A percentile compares a stretch with the other conserved stretches of the same genome.
These are phyloP conservation scores for Callaeas wilsoni DNA, from an alignment of 2,113 vertebrate species.

Conservation along the genomic window DNA sequence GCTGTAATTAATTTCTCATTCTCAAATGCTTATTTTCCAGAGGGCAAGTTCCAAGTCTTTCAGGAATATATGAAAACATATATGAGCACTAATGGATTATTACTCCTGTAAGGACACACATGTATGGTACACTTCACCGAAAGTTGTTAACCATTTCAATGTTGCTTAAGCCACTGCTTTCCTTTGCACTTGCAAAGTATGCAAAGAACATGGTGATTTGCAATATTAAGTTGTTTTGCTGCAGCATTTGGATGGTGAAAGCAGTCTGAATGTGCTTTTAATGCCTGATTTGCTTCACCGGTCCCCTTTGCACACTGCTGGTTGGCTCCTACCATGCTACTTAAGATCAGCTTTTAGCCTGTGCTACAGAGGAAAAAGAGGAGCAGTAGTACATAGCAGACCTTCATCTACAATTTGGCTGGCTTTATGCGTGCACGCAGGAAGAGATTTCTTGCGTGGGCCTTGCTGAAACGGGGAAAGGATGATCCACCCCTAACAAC, in stretches of 20 bases:
- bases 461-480: background rate
- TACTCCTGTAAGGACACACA: background rate
- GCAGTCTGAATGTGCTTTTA: background rate
- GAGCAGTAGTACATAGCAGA: background rate
- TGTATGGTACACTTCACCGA: background rate
- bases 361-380: background rate
- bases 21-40: background rate
- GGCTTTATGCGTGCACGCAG: accelerated
- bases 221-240: background rate
- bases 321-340: background rate
- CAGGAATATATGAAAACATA: background rate
- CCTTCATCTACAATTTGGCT: background rate
- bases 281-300: background rate
- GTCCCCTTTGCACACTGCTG: background rate
- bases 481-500: background rate
- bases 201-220: background rate
- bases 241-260: background rate
- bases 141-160: background rate
- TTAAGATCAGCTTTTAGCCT: background rate
- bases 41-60: background rate
- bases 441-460: background rate
- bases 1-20: background rate
- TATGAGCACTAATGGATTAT: background rate
- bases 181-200: background rate
- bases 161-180: background rate